Conservation (phyloP, 2,888 invertebrate genomes). For the Leucania comma region DNA sequence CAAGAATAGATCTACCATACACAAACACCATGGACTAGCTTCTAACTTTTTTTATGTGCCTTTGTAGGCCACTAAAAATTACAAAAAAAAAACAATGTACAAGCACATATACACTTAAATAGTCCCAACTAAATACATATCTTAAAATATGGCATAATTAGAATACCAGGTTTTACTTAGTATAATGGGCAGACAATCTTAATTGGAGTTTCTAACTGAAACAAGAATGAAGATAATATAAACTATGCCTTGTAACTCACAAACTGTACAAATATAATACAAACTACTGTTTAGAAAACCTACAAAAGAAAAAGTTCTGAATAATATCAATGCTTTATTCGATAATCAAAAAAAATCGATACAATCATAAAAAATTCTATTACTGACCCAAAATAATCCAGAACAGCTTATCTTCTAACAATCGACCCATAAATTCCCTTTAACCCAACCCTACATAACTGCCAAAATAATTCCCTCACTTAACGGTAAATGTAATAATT, state of each 20-base stretch:
- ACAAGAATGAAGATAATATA: background rate
- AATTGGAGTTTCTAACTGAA: background rate
- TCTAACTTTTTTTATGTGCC: too few species aligned
- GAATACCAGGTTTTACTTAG: too few species aligned
- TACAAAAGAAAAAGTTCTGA: background rate
- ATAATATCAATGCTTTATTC: too few species aligned
- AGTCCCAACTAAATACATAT: too few species aligned
- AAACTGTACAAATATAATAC: background rate
- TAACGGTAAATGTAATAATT: constrained; percentile 35
- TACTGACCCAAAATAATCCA: background rate
- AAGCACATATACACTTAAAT: too few species aligned
- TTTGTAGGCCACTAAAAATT: too few species aligned
- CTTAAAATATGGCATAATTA: too few species aligned
- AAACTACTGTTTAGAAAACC: background rate
- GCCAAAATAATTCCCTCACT: constrained; percentile 21
- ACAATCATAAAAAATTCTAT: background rate
- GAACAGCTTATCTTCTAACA: background rate
- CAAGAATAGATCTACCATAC: background rate
- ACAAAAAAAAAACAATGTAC: too few species aligned
- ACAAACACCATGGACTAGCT: too few species aligned
- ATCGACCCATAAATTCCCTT: background rate
- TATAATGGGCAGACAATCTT: background rate
- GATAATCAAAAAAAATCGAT: background rate
- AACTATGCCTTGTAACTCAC: background rate
- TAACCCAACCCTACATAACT: constrained; percentile 16